These are phyloP conservation scores for Pygmarrhopalites habei DNA, from an alignment of 1,140 invertebrate genomes.

Conservation along the genomic window DNA sequence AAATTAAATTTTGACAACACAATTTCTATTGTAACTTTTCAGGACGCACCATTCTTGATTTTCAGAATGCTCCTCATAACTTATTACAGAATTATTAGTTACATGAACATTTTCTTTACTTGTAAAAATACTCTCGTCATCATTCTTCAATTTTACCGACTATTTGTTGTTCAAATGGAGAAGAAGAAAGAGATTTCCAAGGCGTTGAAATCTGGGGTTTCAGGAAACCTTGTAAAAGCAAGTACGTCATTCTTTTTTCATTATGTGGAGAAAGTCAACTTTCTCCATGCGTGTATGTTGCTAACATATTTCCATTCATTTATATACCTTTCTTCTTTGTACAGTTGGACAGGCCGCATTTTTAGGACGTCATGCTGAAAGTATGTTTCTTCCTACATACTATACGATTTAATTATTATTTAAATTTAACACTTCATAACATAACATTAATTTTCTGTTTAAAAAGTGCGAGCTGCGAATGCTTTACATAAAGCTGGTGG, in stretches of 20 bases:
- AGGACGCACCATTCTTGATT: constrained; percentile 74
- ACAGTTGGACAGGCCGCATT: constrained; percentile 31
- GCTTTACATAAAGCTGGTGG: too few relatives aligned
- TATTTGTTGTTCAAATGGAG: constrained; percentile 69
- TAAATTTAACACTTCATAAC: too few relatives aligned
- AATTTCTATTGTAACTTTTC: too few relatives aligned
- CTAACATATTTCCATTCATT: too few relatives aligned
- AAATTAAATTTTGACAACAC: too few relatives aligned
- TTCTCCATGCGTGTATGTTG: constrained; percentile 36
- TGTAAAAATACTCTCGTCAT: constrained; percentile 84
- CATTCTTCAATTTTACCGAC: constrained; percentile 70
- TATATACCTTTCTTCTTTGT: too few relatives aligned
- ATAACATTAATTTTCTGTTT: too few relatives aligned
- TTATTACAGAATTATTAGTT: constrained; percentile 77
- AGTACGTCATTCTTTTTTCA: too few relatives aligned
- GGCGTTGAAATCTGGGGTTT: constrained; percentile 45
- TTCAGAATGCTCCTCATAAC: constrained; percentile 74
- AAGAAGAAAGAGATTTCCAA: constrained; percentile 50
- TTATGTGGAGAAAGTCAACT: too few relatives aligned
- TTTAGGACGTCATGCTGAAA: constrained; percentile 22
- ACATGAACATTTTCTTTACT: constrained; percentile 88
- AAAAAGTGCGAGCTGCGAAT: too few relatives aligned
- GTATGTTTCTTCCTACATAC: too few relatives aligned
- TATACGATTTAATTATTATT: too few relatives aligned
- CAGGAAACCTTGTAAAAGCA: constrained; percentile 42